Evolutionary conservation across 2,113 vertebrate genomes (phyloP).

Genomic region (Pygoscelis adeliae): DNA sequence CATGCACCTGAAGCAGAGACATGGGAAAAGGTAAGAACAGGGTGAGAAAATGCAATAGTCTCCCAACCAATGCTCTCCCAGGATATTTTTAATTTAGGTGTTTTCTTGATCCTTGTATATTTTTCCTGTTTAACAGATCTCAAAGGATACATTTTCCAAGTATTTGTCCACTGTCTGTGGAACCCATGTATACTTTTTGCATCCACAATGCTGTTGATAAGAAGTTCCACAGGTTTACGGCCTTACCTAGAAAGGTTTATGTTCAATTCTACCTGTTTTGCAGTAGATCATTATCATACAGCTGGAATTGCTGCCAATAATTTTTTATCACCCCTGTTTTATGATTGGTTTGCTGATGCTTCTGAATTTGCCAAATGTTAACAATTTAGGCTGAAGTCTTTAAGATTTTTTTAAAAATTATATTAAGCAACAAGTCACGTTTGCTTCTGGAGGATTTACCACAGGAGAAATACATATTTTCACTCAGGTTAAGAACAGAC

Average conservation of each 20-base stretch:
- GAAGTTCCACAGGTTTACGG: neutral
- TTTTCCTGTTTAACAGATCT: neutral
- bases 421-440: neutral
- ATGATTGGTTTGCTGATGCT: neutral
- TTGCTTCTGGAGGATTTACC: neutral
- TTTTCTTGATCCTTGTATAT: neutral
- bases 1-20: neutral
- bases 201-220: neutral
- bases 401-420: rapidly evolving
- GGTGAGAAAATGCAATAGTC: neutral
- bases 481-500: neutral
- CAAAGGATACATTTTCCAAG: neutral
- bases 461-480: neutral
- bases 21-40: neutral
- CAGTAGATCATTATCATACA: neutral
- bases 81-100: neutral
- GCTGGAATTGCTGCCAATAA: neutral
- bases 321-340: neutral
- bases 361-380: neutral
- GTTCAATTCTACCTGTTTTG: neutral
- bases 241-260: neutral
- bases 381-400: neutral
- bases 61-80: neutral
- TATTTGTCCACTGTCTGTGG: neutral
- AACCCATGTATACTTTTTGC: rapidly evolving